Percentiles rank a stretch among this genome's conserved stretches.
phyloP scores from a whole-genome alignment of 2,888 invertebrate species.

The Drosophila prostipennis region DNA sequence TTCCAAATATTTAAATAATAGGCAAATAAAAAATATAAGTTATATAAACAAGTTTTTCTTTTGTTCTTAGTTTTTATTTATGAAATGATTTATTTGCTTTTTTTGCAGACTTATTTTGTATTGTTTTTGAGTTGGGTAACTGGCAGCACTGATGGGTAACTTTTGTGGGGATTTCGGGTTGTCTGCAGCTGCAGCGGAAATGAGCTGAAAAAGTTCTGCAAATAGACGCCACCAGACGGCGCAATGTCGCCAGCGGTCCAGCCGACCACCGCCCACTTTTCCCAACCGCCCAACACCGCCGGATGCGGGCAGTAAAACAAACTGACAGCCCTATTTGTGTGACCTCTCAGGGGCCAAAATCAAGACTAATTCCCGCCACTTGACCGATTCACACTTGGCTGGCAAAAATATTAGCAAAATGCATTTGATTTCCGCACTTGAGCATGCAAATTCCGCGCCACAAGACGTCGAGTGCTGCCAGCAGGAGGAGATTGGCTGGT shows the following conservation, averaged over 20 bases:
- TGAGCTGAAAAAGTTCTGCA: slow-evolving; percentile 80
- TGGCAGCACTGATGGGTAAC: slow-evolving; percentile 29
- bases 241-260: slow-evolving; percentile 58
- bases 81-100: too few species aligned
- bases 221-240: slow-evolving; percentile 70
- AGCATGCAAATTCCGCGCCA: slow-evolving; percentile 42
- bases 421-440: slow-evolving; percentile 40
- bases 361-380: slow-evolving; percentile 69
- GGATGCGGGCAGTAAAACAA: slow-evolving; percentile 77
- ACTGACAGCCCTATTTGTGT: slow-evolving; percentile 58
- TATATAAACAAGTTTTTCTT: too few species aligned
- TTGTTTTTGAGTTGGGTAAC: neutral
- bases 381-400: slow-evolving; percentile 37
- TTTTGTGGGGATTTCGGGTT: slow-evolving; percentile 31
- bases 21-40: too few species aligned
- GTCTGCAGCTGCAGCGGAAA: slow-evolving; percentile 79
- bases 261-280: slow-evolving; percentile 3
- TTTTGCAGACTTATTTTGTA: neutral
- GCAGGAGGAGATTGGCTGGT: slow-evolving; percentile 21
- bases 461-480: slow-evolving; percentile 55
- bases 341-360: slow-evolving; percentile 48
- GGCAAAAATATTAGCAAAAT: slow-evolving; percentile 41
- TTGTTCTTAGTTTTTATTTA: neutral
- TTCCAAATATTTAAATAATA: too few species aligned
- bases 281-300: slow-evolving; percentile 38